Conservation (phyloP, 2,113 vertebrate species). For the Trematomus loennbergii region DNA sequence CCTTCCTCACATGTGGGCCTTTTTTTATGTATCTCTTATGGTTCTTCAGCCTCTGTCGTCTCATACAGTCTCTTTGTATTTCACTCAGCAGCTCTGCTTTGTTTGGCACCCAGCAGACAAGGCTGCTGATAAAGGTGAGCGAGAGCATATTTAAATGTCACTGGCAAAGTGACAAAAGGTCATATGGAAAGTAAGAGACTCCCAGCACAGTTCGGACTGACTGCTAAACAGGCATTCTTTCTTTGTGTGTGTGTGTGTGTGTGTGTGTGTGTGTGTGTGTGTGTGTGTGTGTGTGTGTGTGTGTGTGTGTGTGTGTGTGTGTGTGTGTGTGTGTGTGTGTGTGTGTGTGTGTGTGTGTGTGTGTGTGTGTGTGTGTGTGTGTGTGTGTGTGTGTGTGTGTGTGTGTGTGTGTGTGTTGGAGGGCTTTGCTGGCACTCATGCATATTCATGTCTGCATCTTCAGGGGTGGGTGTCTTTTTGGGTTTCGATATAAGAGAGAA, state of each 20-base stretch:
- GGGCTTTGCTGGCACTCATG: constrained; percentile 21
- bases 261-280: neutral
- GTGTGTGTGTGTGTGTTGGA: neutral
- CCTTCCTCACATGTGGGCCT: constrained; percentile 46
- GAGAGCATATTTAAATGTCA: constrained; percentile 85
- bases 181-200: constrained; percentile 83
- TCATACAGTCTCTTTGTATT: constrained; percentile 50
- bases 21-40: constrained; percentile 52
- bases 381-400: neutral
- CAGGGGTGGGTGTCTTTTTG: constrained; percentile 8
- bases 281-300: neutral
- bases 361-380: neutral
- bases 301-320: neutral
- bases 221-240: constrained; percentile 77
- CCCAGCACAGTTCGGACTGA: constrained; percentile 76
- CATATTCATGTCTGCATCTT: constrained; percentile 38
- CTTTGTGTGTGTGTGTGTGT: neutral
- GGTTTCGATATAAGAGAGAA: neutral
- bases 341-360: constrained; percentile 1
- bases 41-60: constrained; percentile 30
- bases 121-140: constrained; percentile 78
- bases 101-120: constrained; percentile 78
- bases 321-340: constrained; percentile 11
- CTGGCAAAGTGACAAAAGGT: constrained; percentile 84
- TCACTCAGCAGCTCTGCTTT: constrained; percentile 61